Evolutionary conservation across 2,113 vertebrate species (phyloP).

Genomic region (Erinaceus europaeus): DNA sequence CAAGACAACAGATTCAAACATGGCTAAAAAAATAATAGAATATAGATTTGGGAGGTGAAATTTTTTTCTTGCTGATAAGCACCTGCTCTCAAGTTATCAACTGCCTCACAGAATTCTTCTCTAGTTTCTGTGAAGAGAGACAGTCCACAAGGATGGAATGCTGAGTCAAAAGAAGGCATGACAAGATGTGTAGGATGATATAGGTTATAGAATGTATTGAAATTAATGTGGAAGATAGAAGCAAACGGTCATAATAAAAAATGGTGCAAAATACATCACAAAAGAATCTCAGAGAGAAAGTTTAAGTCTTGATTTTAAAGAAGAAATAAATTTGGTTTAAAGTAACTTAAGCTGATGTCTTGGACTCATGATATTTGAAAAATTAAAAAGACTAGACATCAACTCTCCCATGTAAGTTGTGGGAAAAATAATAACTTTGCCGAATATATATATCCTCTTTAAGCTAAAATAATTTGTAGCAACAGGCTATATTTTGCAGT

Average conservation of each 20-base stretch:
- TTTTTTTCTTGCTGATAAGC: background rate
- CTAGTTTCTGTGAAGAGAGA: background rate
- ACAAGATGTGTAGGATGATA: background rate
- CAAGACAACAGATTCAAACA: no score
- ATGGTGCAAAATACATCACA: background rate
- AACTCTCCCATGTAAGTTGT: no score
- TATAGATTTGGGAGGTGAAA: background rate
- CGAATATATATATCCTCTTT: no score
- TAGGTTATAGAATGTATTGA: background rate
- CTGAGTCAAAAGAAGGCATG: background rate
- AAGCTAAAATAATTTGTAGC: no score
- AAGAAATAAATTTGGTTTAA: slow-evolving; percentile 17
- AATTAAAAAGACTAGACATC: no score
- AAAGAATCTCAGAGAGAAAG: background rate
- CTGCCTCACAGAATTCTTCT: background rate
- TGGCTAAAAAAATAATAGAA: no score
- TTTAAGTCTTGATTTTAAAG: no score
- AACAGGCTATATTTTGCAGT: no score
- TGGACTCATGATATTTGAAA: no score
- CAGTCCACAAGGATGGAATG: background rate
- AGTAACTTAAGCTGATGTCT: no score
- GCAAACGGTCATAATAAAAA: background rate
- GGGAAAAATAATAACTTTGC: no score
- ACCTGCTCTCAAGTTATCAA: background rate
- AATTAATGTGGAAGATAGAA: background rate